Conservation (phyloP, 2,797 vertebrate species). For the Enteromius paludinosus region DNA sequence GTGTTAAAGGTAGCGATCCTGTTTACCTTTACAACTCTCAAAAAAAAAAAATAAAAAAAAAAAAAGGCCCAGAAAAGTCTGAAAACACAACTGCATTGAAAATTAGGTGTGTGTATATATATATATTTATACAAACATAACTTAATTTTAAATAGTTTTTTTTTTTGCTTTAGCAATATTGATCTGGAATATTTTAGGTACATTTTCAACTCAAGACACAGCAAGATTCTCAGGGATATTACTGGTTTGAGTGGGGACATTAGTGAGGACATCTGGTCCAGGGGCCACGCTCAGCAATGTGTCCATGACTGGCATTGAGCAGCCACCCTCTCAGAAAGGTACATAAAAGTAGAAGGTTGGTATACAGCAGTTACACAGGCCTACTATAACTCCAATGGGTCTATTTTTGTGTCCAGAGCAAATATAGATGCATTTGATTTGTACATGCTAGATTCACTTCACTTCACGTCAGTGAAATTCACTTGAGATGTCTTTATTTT, state of each 20-base stretch:
- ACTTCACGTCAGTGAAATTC: constrained; percentile 60
- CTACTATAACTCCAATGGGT: constrained; percentile 31
- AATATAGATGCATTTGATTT: constrained; percentile 66
- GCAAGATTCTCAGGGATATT: constrained; percentile 14
- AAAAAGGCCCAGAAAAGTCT: constrained; percentile 40
- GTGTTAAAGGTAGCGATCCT: not conserved
- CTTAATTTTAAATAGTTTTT: constrained; percentile 71
- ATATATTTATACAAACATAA: constrained; percentile 67
- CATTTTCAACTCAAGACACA: constrained; percentile 40
- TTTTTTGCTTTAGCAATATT: constrained; percentile 62
- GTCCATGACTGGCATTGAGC: constrained; percentile 3
- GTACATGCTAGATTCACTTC: constrained; percentile 62
- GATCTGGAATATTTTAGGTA: constrained; percentile 54
- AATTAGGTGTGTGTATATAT: constrained; percentile 59
- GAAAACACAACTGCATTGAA: constrained; percentile 45
- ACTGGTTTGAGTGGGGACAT: constrained; percentile 14
- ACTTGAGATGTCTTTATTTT: constrained; percentile 29
- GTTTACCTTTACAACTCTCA: constrained; percentile 14
- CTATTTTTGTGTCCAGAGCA: constrained; percentile 71
- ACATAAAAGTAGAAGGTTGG: constrained; percentile 24
- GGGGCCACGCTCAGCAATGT: not conserved
- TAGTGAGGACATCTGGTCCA: not conserved
- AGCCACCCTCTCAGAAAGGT: constrained; percentile 12
- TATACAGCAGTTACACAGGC: constrained; percentile 47
- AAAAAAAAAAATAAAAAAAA: constrained; percentile 43